phyloP scores from a whole-genome alignment of 2,797 vertebrate species.

The Rhyacichthys aspro region DNA sequence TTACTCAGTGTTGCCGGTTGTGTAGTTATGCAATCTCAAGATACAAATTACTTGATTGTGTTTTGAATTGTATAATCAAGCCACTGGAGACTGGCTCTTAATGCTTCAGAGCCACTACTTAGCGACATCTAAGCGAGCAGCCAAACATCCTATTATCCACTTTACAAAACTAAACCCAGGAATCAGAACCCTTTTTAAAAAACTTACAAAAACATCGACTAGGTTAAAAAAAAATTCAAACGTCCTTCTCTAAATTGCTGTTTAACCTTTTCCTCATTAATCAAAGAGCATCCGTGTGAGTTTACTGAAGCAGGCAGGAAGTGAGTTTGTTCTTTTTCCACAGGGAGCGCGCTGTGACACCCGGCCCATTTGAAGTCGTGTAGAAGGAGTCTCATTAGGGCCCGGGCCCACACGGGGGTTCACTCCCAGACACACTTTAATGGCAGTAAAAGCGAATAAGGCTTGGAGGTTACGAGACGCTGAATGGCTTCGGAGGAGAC shows the following conservation, averaged over 20 bases:
- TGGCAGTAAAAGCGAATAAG: conserved; percentile 73
- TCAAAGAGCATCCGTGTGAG: conserved; percentile 34
- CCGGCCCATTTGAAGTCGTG: conserved; percentile 71
- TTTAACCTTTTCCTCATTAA: conserved; percentile 4
- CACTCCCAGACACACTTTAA: conserved; percentile 74
- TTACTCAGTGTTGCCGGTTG: no score
- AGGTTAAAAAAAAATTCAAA: no score
- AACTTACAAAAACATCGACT: no score
- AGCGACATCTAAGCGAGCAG: neutral
- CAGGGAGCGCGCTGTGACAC: conserved; percentile 54
- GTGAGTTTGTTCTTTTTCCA: conserved; percentile 46
- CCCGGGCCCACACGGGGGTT: conserved; percentile 45
- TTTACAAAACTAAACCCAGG: neutral
- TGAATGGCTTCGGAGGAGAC: conserved; percentile 72
- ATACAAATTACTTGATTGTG: no score
- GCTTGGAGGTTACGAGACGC: conserved; percentile 73
- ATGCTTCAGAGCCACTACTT: no score
- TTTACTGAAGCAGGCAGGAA: conserved; percentile 60
- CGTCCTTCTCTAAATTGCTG: no score
- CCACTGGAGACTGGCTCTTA: no score
- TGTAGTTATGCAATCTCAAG: no score
- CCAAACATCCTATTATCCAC: neutral
- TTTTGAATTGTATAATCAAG: no score
- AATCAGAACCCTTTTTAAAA: no score
- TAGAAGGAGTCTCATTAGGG: conserved; percentile 72